Evolutionary conservation across 2,888 invertebrate species (phyloP).

Genomic region (Gerris lacustris): DNA sequence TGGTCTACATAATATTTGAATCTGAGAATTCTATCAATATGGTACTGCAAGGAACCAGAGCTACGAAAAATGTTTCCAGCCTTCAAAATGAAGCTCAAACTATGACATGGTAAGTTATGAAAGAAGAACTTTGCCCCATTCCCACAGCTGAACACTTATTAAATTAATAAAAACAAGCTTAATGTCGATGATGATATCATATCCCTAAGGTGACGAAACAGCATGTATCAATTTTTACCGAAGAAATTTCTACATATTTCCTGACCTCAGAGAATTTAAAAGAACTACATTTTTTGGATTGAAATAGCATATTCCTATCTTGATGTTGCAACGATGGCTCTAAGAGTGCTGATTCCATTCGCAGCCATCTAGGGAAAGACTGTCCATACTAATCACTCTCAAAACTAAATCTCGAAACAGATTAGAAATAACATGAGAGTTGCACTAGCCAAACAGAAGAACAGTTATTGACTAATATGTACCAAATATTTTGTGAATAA

Average conservation of each 20-base stretch:
- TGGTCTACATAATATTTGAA: not conserved
- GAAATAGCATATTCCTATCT: not conserved
- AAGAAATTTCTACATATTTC: not conserved
- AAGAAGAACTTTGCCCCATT: not conserved
- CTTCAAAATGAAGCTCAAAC: not conserved
- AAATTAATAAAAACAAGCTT: not conserved
- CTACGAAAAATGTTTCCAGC: not conserved
- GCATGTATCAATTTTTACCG: not conserved
- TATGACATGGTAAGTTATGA: not conserved
- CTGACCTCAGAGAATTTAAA: not conserved
- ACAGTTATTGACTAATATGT: too few relatives aligned
- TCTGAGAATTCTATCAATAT: not conserved
- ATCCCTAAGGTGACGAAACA: not conserved
- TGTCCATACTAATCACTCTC: not conserved
- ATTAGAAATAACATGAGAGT: too few relatives aligned
- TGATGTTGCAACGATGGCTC: not conserved
- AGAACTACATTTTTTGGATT: not conserved
- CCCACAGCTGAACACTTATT: too few relatives aligned
- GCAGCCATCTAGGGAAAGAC: not conserved
- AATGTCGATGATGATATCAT: not conserved
- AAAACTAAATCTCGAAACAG: not conserved
- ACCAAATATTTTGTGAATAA: too few relatives aligned
- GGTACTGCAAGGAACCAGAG: not conserved
- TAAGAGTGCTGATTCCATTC: constrained; percentile 4
- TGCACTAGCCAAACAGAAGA: too few relatives aligned